Evolutionary conservation across 2,797 vertebrate species (phyloP).

Genomic region (Fringilla coelebs): DNA sequence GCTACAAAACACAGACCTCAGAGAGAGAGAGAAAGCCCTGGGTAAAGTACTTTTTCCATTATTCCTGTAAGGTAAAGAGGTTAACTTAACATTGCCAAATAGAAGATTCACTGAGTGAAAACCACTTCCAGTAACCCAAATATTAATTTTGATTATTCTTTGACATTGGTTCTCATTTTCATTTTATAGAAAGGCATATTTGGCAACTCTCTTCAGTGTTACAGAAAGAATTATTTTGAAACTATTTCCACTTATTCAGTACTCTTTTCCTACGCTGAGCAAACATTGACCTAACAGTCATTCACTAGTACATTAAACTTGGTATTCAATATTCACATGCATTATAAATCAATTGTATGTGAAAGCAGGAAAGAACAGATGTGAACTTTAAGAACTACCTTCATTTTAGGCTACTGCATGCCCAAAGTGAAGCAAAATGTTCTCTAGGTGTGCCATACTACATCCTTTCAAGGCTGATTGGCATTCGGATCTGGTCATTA

Average conservation of each 20-base stretch:
- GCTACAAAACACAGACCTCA: not conserved
- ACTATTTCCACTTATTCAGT: not conserved
- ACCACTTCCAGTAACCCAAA: not conserved
- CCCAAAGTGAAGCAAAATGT: not conserved
- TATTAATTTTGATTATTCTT: not conserved
- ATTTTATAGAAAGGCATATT: not conserved
- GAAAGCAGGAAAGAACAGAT: not conserved
- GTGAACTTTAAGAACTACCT: not conserved
- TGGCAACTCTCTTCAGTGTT: not conserved
- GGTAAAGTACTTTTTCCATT: not conserved
- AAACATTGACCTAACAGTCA: not conserved
- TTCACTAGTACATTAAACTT: not conserved
- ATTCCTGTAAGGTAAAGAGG: not conserved
- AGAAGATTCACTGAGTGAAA: not conserved
- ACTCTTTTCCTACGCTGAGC: not conserved
- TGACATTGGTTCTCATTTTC: not conserved
- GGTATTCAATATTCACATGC: not conserved
- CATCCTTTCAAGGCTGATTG: not conserved
- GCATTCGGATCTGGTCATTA: not conserved
- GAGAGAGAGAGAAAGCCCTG: not conserved
- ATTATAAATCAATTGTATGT: not conserved
- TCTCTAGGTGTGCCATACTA: not conserved
- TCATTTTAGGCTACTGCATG: not conserved
- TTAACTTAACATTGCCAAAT: not conserved
- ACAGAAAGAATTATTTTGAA: not conserved